Conservation (phyloP, 2,113 vertebrate species). For the Varanus salvator region DNA sequence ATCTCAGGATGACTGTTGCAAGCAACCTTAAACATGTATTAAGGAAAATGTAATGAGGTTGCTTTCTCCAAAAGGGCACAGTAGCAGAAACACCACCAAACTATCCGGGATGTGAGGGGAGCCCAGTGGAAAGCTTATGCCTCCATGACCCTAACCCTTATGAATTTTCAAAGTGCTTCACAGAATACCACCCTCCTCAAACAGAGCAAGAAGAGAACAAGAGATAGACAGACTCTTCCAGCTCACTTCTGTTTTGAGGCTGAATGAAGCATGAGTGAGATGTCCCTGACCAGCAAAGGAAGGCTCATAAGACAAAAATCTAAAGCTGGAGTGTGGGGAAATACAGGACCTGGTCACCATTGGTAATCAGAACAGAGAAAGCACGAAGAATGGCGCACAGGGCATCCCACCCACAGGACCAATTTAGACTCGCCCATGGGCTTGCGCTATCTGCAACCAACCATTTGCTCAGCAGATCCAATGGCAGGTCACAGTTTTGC, state of each 20-base stretch:
- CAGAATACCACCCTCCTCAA: neutral
- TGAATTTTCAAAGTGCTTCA: neutral
- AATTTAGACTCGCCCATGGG: neutral
- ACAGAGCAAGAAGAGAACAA: neutral
- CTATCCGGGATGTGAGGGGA: neutral
- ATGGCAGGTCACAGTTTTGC: neutral
- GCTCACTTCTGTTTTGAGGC: neutral
- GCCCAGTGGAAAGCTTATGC: neutral
- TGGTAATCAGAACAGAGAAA: neutral
- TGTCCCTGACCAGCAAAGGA: no score
- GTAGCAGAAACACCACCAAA: neutral
- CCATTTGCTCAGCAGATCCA: neutral
- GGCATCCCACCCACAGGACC: neutral
- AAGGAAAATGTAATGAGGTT: neutral
- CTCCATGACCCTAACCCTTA: neutral
- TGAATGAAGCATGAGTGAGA: neutral
- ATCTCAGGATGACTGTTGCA: neutral
- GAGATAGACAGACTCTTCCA: neutral
- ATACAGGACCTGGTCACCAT: neutral
- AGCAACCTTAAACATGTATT: neutral
- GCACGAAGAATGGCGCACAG: neutral
- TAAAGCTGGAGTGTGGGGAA: neutral
- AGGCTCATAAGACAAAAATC: neutral
- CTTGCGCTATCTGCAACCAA: neutral
- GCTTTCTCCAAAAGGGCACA: neutral